Conservation (phyloP, 2,113 vertebrate species). For the Zootoca vivipara region DNA sequence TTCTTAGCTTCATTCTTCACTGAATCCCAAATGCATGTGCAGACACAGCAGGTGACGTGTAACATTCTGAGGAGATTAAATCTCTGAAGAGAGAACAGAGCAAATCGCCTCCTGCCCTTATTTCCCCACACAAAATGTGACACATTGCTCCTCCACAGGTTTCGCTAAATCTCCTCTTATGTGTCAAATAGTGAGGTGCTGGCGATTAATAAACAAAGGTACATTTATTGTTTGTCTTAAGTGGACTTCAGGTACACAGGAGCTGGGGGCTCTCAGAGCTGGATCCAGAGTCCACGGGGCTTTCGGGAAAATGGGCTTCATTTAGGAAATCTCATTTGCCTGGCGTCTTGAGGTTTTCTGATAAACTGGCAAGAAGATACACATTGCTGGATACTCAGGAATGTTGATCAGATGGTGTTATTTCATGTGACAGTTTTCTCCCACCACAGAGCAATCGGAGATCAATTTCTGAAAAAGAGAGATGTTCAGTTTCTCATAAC, state of each 20-base stretch:
- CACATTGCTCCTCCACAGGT: constrained; percentile 4
- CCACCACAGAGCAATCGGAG: background rate
- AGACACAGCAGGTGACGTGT: constrained; percentile 4
- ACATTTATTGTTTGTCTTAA: background rate
- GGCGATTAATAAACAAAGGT: background rate
- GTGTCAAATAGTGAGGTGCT: background rate
- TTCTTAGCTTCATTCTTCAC: constrained; percentile 16
- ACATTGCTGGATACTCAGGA: background rate
- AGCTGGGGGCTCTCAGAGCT: no score
- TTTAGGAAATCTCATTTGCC: background rate
- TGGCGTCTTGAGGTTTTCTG: background rate
- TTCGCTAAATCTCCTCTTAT: background rate
- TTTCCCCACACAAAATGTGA: background rate
- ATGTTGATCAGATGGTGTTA: background rate
- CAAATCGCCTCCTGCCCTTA: background rate
- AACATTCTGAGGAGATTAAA: constrained; percentile 29
- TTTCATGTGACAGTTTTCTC: background rate
- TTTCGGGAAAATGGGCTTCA: background rate
- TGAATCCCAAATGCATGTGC: constrained; percentile 5
- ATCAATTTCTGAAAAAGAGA: background rate
- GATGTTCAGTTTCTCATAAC: background rate
- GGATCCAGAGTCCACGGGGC: background rate
- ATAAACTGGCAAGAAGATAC: background rate
- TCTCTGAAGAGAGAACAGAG: background rate
- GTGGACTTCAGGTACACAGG: background rate